Conservation (phyloP, 2,888 invertebrate genomes). For the Reticulitermes lucifugus region DNA sequence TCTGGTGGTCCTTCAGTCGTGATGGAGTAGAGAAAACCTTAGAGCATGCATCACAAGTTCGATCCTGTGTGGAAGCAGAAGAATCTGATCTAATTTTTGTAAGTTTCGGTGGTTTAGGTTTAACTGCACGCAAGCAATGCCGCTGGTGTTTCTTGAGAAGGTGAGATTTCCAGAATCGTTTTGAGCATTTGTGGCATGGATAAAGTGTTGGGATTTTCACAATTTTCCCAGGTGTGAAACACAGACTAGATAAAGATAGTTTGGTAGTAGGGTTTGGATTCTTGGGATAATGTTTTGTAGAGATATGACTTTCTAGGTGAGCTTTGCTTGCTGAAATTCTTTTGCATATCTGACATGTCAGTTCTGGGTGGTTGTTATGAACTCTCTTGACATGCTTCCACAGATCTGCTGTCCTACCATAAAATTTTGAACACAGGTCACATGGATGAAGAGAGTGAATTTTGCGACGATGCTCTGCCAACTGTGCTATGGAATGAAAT, state of each 20-base stretch:
- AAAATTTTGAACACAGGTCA: constrained; percentile 71
- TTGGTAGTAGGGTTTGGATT: background rate
- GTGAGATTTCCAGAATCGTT: constrained; percentile 63
- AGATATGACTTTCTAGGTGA: constrained; percentile 39
- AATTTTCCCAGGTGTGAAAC: background rate
- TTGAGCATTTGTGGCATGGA: constrained; percentile 42
- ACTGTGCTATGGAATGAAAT: constrained; percentile 66
- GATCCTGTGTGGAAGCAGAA: constrained; percentile 58
- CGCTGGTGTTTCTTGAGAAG: constrained; percentile 70
- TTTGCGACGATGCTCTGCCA: constrained; percentile 67
- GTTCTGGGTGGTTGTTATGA: constrained; percentile 70
- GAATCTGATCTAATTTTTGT: background rate
- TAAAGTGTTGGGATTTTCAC: constrained; percentile 17
- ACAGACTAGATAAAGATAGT: background rate
- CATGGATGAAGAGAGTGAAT: constrained; percentile 70
- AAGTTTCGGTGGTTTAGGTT: constrained; percentile 57
- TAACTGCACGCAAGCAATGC: constrained; percentile 63
- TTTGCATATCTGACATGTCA: constrained; percentile 70
- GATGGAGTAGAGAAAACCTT: constrained; percentile 70
- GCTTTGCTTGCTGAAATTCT: constrained; percentile 60
- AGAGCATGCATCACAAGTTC: constrained; percentile 68
- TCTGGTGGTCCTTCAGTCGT: constrained; percentile 67
- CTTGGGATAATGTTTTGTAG: constrained; percentile 32
- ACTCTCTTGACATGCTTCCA: constrained; percentile 73
- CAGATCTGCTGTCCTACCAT: constrained; percentile 70